Conservation (phyloP, 2,113 vertebrate species). For the Amphilophus citrinellus region DNA sequence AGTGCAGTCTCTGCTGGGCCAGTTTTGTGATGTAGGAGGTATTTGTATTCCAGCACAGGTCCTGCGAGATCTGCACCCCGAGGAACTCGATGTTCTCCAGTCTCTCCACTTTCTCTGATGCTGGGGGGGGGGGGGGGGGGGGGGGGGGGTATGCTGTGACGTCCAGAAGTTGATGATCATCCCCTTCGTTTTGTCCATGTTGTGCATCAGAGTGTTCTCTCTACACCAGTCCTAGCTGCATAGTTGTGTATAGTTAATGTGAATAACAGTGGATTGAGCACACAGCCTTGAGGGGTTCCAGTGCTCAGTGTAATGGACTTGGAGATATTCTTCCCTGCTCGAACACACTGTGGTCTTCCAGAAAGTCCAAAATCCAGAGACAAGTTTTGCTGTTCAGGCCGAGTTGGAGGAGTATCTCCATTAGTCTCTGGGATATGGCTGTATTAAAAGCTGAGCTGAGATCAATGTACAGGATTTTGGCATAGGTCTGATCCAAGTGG, state of each 20-base stretch:
- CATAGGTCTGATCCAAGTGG: too few relatives aligned
- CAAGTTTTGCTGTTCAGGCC: neutral
- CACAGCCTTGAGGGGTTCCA: neutral
- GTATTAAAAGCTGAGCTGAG: too few relatives aligned
- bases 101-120: neutral
- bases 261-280: neutral
- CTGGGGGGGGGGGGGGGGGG: neutral
- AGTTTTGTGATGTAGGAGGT: fast-evolving
- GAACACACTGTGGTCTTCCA: neutral
- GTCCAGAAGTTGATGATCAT: neutral
- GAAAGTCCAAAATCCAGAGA: neutral
- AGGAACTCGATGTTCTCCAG: neutral
- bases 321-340: fast-evolving
- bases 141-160: neutral
- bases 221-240: neutral
- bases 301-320: neutral
- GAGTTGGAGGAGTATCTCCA: neutral
- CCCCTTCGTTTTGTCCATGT: neutral
- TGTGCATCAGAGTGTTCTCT: neutral
- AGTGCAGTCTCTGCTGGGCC: neutral
- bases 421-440: neutral
- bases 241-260: neutral
- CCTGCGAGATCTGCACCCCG: neutral
- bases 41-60: neutral
- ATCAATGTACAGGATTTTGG: too few relatives aligned